Conservation (phyloP, 1,140 invertebrate species). For the Pogonognathellus flavescens region DNA sequence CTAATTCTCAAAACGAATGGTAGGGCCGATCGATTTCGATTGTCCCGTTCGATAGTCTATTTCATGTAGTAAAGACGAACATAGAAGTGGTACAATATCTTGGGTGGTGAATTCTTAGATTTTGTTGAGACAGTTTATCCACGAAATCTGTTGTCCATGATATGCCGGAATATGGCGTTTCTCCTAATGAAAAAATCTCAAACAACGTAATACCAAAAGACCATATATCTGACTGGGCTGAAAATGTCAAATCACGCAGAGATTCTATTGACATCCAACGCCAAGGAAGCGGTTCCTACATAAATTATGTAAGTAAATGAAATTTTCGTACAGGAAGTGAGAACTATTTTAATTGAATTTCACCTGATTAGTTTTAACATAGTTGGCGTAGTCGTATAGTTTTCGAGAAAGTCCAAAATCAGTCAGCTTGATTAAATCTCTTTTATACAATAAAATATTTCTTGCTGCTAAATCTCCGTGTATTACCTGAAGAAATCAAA, state of each 20-base stretch:
- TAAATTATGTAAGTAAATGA: neutral
- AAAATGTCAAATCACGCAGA: neutral
- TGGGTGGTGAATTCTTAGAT: neutral
- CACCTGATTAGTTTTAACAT: neutral
- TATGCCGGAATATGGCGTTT: slow-evolving; percentile 21
- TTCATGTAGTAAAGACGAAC: neutral
- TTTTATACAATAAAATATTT: neutral
- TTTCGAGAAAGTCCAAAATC: neutral
- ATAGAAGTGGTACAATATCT: neutral
- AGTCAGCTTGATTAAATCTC: neutral
- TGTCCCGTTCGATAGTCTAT: no score
- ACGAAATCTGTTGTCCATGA: slow-evolving; percentile 9
- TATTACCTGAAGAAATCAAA: neutral
- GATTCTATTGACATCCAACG: slow-evolving; percentile 33
- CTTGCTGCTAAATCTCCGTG: neutral
- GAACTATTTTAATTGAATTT: neutral
- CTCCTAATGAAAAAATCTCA: slow-evolving; percentile 27
- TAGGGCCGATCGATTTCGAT: no score
- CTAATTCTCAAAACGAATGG: no score
- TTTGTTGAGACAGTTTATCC: neutral
- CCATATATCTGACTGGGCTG: neutral
- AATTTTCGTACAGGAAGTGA: no score
- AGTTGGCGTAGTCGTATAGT: neutral
- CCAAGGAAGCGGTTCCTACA: slow-evolving; percentile 18
- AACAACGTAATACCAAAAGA: slow-evolving; percentile 11